Conservation (phyloP, 2,797 vertebrate species). For the Rousettus madagascariensis region DNA sequence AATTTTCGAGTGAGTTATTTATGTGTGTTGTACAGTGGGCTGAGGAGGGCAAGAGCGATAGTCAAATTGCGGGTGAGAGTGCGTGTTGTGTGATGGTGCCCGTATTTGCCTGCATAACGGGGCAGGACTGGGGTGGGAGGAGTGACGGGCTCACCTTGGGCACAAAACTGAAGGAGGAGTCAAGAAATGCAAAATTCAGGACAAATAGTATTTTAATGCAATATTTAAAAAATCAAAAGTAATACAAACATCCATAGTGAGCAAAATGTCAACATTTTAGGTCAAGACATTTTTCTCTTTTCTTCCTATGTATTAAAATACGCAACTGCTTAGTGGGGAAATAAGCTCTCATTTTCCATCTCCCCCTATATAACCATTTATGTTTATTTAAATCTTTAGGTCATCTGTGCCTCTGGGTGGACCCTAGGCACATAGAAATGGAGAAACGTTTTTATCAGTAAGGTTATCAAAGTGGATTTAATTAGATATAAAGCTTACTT, state of each 20-base stretch:
- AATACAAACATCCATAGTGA: background rate
- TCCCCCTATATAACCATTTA: background rate
- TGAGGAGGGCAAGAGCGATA: background rate
- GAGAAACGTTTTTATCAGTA: background rate
- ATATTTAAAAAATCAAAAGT: background rate
- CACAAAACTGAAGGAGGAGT: background rate
- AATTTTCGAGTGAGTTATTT: background rate
- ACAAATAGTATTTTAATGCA: background rate
- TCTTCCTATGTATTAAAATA: background rate
- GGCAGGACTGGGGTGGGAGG: background rate
- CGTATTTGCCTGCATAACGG: background rate
- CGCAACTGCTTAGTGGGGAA: background rate
- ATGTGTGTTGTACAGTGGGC: background rate
- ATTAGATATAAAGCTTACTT: background rate
- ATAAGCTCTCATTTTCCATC: background rate
- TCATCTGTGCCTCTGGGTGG: background rate
- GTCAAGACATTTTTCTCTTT: background rate
- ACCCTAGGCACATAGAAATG: background rate
- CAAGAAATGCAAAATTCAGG: background rate
- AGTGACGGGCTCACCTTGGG: background rate
- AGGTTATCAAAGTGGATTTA: background rate
- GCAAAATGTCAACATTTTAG: background rate
- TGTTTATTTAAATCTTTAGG: background rate
- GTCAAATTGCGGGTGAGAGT: background rate
- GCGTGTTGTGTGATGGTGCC: accelerated